Percentiles rank a stretch among this genome's conserved stretches.
These are phyloP conservation scores for Pasiphila rectangulata DNA, from an alignment of 2,888 invertebrate genomes.

Conservation along the genomic window DNA sequence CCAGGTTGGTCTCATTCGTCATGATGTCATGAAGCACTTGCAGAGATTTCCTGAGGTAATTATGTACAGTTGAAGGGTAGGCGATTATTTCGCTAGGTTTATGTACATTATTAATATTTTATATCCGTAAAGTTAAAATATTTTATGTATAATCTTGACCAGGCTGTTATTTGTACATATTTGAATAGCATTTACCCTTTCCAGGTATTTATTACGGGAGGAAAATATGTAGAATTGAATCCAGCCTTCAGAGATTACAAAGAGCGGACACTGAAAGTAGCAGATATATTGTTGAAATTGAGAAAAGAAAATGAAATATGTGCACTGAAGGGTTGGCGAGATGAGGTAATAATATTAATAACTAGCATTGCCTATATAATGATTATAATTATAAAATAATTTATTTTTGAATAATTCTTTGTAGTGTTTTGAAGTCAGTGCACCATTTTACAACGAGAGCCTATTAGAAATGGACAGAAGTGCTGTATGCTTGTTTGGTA, in stretches of 20 bases:
- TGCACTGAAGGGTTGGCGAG: slow-evolving; percentile 94
- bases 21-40: slow-evolving; percentile 91
- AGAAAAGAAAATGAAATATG: slow-evolving; percentile 87
- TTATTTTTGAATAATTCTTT: neutral
- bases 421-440: slow-evolving; percentile 93
- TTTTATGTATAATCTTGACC: neutral
- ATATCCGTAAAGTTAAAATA: no score
- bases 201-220: slow-evolving; percentile 86
- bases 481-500: slow-evolving; percentile 96
- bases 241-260: slow-evolving; percentile 93
- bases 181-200: slow-evolving; percentile 4
- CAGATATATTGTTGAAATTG: slow-evolving; percentile 88
- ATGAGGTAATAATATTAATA: slow-evolving; percentile 84
- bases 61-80: neutral
- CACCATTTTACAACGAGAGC: slow-evolving; percentile 78
- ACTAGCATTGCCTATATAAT: slow-evolving; percentile 38
- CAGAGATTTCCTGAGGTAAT: slow-evolving; percentile 89
- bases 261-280: slow-evolving; percentile 88
- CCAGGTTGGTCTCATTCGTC: slow-evolving; percentile 93
- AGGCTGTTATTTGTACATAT: neutral
- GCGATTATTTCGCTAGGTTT: no score
- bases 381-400: neutral
- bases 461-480: slow-evolving; percentile 93
- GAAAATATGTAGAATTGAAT: slow-evolving; percentile 89
- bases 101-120: no score